These are phyloP conservation scores for Malurus splendens DNA, from an alignment of 2,797 vertebrate species.

Conservation along the genomic window DNA sequence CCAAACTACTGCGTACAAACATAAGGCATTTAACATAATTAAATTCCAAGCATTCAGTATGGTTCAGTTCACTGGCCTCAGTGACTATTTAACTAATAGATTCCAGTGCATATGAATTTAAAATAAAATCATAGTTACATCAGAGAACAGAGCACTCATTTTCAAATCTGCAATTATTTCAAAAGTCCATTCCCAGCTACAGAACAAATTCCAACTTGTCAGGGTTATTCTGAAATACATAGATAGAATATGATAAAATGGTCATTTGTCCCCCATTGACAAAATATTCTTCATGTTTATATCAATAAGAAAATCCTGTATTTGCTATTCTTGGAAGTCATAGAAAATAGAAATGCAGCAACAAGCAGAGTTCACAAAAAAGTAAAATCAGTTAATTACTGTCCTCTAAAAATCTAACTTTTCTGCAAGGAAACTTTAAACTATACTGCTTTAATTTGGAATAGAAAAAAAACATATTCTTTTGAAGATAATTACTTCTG, in stretches of 20 bases:
- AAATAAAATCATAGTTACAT: background rate
- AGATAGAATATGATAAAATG: background rate
- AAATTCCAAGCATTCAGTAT: background rate
- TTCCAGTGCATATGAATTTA: background rate
- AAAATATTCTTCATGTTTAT: background rate
- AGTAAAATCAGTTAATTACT: background rate
- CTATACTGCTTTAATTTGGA: background rate
- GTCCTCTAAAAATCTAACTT: background rate
- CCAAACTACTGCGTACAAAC: background rate
- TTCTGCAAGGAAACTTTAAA: background rate
- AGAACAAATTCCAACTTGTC: background rate
- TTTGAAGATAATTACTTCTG: background rate
- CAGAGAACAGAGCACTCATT: background rate
- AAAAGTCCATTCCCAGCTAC: background rate
- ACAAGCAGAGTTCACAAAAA: background rate
- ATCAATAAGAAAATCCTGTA: background rate
- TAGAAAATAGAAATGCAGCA: background rate
- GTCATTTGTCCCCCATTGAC: fast-evolving
- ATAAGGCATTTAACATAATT: background rate
- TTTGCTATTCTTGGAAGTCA: background rate
- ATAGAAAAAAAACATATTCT: background rate
- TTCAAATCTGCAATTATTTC: background rate
- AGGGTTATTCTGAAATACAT: background rate
- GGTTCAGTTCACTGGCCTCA: background rate
- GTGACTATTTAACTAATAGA: background rate